Conservation (phyloP, 2,797 vertebrate genomes). For the Betta splendens region DNA sequence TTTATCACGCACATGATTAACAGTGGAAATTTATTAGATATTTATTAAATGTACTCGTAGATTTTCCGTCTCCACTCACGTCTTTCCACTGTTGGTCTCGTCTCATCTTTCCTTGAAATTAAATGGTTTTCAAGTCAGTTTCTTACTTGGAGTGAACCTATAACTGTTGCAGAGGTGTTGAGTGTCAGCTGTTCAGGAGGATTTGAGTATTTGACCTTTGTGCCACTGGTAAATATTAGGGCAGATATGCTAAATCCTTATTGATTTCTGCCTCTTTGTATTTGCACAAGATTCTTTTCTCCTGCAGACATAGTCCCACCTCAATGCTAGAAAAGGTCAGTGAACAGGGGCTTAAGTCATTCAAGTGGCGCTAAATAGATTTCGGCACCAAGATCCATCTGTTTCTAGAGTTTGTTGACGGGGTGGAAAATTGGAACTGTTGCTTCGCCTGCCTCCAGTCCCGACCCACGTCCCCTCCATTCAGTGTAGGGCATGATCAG, state of each 20-base stretch:
- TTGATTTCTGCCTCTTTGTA: conserved; percentile 69
- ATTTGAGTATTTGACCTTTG: conserved; percentile 54
- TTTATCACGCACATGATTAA: conserved; percentile 13
- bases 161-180: too few species aligned
- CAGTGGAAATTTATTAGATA: conserved; percentile 9
- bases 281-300: conserved; percentile 69
- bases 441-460: conserved; percentile 46
- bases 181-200: conserved; percentile 38
- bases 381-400: conserved; percentile 72
- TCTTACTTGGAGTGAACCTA: conserved; percentile 12
- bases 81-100: too few species aligned
- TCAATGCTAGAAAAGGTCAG: conserved; percentile 67
- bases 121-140: not conserved
- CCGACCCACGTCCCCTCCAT: not conserved
- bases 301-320: conserved; percentile 49
- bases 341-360: conserved; percentile 65
- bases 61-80: not conserved
- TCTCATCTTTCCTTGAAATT: too few species aligned
- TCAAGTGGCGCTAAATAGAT: conserved; percentile 74
- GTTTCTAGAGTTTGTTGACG: conserved; percentile 75
- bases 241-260: conserved; percentile 61
- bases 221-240: conserved; percentile 52
- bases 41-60: conserved; percentile 10
- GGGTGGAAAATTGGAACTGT: conserved; percentile 72
- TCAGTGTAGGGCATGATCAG: conserved; percentile 28